phyloP scores from a whole-genome alignment of 2,888 invertebrate genomes.

The Erebia ligea region DNA sequence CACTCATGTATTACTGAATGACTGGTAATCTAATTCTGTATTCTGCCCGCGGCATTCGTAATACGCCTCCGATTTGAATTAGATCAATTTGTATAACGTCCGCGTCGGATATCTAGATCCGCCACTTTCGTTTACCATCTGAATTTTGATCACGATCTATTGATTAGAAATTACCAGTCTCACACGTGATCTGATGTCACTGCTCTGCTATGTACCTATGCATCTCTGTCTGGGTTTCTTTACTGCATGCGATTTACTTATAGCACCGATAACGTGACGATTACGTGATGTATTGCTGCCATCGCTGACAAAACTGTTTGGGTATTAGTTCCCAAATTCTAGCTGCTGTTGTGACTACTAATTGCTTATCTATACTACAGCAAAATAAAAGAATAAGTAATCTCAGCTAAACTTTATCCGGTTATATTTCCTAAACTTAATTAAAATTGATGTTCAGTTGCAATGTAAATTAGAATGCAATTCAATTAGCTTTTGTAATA shows the following conservation, averaged over 20 bases:
- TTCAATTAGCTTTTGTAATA: too few species aligned
- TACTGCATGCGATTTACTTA: slow-evolving; percentile 33
- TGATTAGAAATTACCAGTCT: slow-evolving; percentile 71
- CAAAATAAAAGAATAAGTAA: too few species aligned
- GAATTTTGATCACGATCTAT: slow-evolving; percentile 64
- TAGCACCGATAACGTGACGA: slow-evolving; percentile 1
- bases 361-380: too few species aligned
- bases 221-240: slow-evolving; percentile 31
- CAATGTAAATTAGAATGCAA: too few species aligned
- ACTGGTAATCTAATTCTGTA: slow-evolving; percentile 17
- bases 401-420: too few species aligned
- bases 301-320: too few species aligned
- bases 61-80: slow-evolving; percentile 38
- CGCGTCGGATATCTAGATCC: slow-evolving; percentile 62
- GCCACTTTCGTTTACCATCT: slow-evolving; percentile 68
- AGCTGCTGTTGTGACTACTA: too few species aligned
- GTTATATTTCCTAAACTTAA: too few species aligned
- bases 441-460: too few species aligned
- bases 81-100: slow-evolving; percentile 46
- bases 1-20: slow-evolving; percentile 10
- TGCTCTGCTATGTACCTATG: slow-evolving; percentile 47
- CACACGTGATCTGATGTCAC: slow-evolving; percentile 64
- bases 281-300: neutral
- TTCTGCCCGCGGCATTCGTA: slow-evolving; percentile 26
- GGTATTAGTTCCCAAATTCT: too few species aligned